Evolutionary conservation across 2,113 vertebrate genomes (phyloP).

Genomic region (Crotalus helleri): DNA sequence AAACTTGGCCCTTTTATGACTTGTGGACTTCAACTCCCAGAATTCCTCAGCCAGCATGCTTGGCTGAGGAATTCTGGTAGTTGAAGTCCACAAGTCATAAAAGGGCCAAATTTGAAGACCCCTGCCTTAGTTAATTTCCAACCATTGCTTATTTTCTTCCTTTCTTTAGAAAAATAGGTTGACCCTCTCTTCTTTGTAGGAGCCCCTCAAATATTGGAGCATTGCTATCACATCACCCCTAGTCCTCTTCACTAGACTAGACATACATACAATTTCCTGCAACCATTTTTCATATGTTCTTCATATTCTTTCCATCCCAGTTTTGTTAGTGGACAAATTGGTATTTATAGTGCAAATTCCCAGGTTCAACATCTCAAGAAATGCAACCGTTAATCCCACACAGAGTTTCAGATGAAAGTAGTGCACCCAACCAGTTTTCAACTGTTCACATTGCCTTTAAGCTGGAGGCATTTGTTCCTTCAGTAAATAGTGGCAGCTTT

Average conservation of each 20-base stretch:
- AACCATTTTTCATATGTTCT: neutral
- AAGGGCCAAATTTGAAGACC: too few species aligned
- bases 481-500: constrained; percentile 28
- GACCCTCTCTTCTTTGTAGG: neutral
- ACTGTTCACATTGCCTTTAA: constrained; percentile 34
- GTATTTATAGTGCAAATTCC: constrained; percentile 32
- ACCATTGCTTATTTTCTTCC: neutral
- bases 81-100: too few species aligned
- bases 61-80: too few species aligned
- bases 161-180: neutral
- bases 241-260: neutral
- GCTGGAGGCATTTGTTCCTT: constrained; percentile 4
- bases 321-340: neutral
- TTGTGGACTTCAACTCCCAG: too few species aligned
- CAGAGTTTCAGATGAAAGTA: constrained; percentile 12
- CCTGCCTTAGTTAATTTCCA: neutral
- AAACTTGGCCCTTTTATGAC: too few species aligned
- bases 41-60: too few species aligned
- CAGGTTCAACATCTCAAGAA: constrained; percentile 9
- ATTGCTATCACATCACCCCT: neutral
- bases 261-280: neutral
- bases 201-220: neutral
- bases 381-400: constrained; percentile 24
- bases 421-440: constrained; percentile 52
- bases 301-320: neutral